Percentiles rank a stretch among this genome's conserved stretches.
Evolutionary conservation across 2,888 invertebrate genomes (phyloP).

Genomic region (Scaptomyza tumidula): DNA sequence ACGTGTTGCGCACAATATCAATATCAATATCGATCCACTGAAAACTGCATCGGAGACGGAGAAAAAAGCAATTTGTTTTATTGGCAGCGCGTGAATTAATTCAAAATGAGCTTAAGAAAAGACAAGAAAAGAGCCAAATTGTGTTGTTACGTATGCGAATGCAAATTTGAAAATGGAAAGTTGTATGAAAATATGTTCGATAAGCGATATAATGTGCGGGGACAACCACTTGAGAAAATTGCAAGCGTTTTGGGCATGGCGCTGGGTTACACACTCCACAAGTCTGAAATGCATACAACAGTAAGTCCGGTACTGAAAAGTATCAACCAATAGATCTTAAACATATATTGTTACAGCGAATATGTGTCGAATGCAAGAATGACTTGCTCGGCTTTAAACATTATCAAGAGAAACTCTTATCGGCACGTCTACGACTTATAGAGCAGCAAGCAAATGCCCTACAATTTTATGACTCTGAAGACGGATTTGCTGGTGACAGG

Average conservation of each 20-base stretch:
- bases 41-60: neutral
- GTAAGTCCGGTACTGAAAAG: conserved; percentile 13
- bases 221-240: conserved; percentile 13
- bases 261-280: conserved; percentile 10
- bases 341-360: conserved; percentile 37
- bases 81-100: neutral
- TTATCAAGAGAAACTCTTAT: conserved; percentile 40
- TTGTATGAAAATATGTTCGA: conserved; percentile 47
- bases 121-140: too few species aligned
- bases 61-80: neutral
- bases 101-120: neutral
- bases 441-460: conserved; percentile 38
- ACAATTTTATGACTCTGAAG: neutral
- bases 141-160: conserved; percentile 43
- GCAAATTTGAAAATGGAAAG: conserved; percentile 14
- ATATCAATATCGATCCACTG: conserved; percentile 1
- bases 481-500: neutral
- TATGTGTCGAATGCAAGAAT: conserved; percentile 67
- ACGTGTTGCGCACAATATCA: conserved; percentile 1
- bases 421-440: conserved; percentile 48
- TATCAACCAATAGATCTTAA: neutral
- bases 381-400: conserved; percentile 62
- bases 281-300: conserved; percentile 24
- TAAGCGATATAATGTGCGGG: conserved; percentile 20
- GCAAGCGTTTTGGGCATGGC: conserved; percentile 21